A percentile compares a stretch with the other conserved stretches of the same genome.
phyloP scores from a whole-genome alignment of 2,888 invertebrate genomes.

The Eucera pruinosa region DNA sequence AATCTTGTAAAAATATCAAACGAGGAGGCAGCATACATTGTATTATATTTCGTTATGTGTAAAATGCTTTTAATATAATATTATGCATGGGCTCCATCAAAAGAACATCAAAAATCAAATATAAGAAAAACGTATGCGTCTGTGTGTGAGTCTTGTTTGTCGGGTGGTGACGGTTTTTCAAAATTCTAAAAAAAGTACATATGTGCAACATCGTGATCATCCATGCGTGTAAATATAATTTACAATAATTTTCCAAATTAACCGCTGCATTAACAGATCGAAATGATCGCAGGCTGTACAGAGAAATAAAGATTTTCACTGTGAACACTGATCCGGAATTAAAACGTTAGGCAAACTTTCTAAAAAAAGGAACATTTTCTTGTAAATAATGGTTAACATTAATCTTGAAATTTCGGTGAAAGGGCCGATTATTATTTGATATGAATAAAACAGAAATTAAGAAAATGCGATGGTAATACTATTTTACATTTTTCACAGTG shows the following conservation, averaged over 20 bases:
- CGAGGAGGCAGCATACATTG: neutral
- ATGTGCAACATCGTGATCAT: neutral
- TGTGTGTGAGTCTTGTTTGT: conserved; percentile 44
- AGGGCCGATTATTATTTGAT: conserved; percentile 7
- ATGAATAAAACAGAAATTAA: neutral
- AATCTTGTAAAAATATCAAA: neutral
- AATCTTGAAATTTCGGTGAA: conserved; percentile 16
- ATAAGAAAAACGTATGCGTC: conserved; percentile 18
- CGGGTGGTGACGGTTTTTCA: conserved; percentile 71
- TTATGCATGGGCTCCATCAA: conserved; percentile 30
- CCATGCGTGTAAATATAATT: conserved; percentile 43
- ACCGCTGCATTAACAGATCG: conserved; percentile 55
- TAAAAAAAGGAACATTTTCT: neutral
- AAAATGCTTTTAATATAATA: conserved; percentile 31
- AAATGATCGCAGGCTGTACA: conserved; percentile 42
- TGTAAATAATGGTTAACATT: conserved; percentile 47
- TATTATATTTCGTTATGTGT: conserved; percentile 24
- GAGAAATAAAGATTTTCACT: conserved; percentile 6
- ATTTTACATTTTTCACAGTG: conserved; percentile 70
- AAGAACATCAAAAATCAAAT: conserved; percentile 1
- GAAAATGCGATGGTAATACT: conserved; percentile 15
- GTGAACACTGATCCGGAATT: neutral
- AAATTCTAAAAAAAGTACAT: conserved; percentile 21
- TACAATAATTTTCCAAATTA: conserved; percentile 43
- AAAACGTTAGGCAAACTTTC: neutral